These are phyloP conservation scores for Andricus grossulariae DNA, from an alignment of 1,140 invertebrate species.

Conservation along the genomic window DNA sequence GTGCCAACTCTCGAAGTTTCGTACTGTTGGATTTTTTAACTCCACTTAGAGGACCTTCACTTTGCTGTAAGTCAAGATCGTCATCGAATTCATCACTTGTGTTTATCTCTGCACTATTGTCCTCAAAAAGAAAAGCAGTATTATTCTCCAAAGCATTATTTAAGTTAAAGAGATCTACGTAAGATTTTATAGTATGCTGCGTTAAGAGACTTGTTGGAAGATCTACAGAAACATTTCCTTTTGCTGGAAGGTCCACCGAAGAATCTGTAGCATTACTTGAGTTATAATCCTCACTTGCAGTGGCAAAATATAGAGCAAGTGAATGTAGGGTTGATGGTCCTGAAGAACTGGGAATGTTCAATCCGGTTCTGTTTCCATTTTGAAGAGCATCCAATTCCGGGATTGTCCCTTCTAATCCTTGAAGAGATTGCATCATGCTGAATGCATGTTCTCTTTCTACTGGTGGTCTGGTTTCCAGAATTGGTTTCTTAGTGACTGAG, in stretches of 20 bases:
- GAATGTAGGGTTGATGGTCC: constrained; percentile 86
- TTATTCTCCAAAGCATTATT: constrained; percentile 69
- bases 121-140: constrained; percentile 67
- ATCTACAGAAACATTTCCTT: constrained; percentile 54
- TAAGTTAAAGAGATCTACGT: constrained; percentile 71
- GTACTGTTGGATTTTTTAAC: constrained; percentile 75
- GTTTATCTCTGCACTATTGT: constrained; percentile 65
- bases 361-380: constrained; percentile 72
- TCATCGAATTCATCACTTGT: constrained; percentile 75
- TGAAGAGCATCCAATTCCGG: constrained; percentile 51
- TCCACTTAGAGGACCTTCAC: constrained; percentile 77
- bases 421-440: constrained; percentile 69
- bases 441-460: constrained; percentile 70
- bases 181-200: constrained; percentile 68
- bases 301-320: constrained; percentile 86
- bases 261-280: constrained; percentile 69
- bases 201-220: constrained; percentile 67
- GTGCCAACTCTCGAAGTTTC: constrained; percentile 85
- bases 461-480: constrained; percentile 55
- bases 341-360: constrained; percentile 82
- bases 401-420: constrained; percentile 63
- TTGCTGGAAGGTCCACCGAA: constrained; percentile 32
- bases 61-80: constrained; percentile 79
- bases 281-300: constrained; percentile 79
- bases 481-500: constrained; percentile 44